phyloP scores from a whole-genome alignment of 2,113 vertebrate genomes.

The Proteles cristata region DNA sequence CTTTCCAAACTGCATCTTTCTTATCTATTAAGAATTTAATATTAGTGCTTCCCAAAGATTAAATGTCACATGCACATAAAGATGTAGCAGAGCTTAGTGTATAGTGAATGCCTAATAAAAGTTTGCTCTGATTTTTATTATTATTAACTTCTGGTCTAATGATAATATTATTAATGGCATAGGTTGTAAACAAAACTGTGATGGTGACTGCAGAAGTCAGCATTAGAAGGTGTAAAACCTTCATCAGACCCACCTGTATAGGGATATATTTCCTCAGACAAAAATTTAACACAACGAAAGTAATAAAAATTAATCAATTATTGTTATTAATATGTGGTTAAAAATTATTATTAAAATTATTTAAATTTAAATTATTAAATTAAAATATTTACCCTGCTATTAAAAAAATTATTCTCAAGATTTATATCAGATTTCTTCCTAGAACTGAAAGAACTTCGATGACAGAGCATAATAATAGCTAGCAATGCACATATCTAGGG shows the following conservation, averaged over 20 bases:
- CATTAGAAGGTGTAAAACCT: not conserved
- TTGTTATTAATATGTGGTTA: not conserved
- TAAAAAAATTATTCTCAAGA: conserved; percentile 26
- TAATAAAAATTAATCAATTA: conserved; percentile 24
- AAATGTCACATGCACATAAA: not conserved
- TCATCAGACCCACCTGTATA: not conserved
- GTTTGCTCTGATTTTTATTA: not conserved
- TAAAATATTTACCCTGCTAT: not conserved
- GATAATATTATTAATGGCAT: not conserved
- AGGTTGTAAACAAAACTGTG: not conserved
- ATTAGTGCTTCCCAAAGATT: not conserved
- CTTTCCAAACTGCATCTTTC: not conserved
- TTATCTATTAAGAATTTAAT: conserved; percentile 16
- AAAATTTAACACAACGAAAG: not conserved
- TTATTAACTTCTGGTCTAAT: not conserved
- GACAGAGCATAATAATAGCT: conserved; percentile 30
- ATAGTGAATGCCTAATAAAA: not conserved
- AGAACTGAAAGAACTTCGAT: conserved; percentile 45
- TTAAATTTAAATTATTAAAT: no score
- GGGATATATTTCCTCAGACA: not conserved
- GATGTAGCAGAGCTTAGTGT: not conserved
- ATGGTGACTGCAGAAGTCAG: not conserved
- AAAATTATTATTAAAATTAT: no score
- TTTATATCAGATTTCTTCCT: conserved; percentile 30
- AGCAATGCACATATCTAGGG: conserved; percentile 67